Conservation (phyloP, 2,113 vertebrate species). For the Morone saxatilis region DNA sequence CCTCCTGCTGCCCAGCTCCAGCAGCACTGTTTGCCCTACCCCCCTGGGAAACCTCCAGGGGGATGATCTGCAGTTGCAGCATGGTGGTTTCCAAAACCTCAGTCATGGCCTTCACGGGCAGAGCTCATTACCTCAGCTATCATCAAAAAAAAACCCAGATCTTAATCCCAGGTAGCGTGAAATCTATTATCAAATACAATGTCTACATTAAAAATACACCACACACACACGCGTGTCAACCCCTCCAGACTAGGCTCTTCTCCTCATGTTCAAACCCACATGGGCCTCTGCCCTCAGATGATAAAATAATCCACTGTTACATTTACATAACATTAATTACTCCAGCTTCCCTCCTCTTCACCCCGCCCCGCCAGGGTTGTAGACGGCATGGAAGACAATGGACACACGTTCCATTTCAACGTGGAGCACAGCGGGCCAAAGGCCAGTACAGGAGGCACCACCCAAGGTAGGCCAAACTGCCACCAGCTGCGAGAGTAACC, state of each 20-base stretch:
- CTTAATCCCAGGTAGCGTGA: slow-evolving; percentile 91
- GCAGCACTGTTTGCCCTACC: slow-evolving; percentile 85
- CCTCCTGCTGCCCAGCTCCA: slow-evolving; percentile 89
- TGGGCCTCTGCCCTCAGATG: slow-evolving; percentile 60
- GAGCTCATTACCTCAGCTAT: slow-evolving; percentile 81
- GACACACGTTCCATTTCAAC: slow-evolving; percentile 88
- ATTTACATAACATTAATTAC: slow-evolving; percentile 37
- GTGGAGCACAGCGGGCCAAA: slow-evolving; percentile 69
- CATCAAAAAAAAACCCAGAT: slow-evolving; percentile 83
- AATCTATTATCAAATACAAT: not conserved
- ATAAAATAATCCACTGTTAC: slow-evolving; percentile 78
- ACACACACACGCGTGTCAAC: slow-evolving; percentile 38
- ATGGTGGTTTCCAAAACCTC: slow-evolving; percentile 86
- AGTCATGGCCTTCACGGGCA: slow-evolving; percentile 77
- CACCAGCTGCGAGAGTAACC: slow-evolving; percentile 57
- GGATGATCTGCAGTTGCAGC: slow-evolving; percentile 90
- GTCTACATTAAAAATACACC: too few species aligned
- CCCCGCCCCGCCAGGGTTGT: slow-evolving; percentile 86
- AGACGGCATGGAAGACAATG: slow-evolving; percentile 94
- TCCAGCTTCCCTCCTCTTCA: slow-evolving; percentile 34
- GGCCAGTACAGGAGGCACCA: slow-evolving; percentile 53
- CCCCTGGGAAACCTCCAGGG: slow-evolving; percentile 92
- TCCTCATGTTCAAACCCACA: slow-evolving; percentile 60
- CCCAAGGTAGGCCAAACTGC: slow-evolving; percentile 72
- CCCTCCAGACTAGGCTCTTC: slow-evolving; percentile 57